These are phyloP conservation scores for Mellivora capensis DNA, from an alignment of 2,113 vertebrate species.

Conservation along the genomic window DNA sequence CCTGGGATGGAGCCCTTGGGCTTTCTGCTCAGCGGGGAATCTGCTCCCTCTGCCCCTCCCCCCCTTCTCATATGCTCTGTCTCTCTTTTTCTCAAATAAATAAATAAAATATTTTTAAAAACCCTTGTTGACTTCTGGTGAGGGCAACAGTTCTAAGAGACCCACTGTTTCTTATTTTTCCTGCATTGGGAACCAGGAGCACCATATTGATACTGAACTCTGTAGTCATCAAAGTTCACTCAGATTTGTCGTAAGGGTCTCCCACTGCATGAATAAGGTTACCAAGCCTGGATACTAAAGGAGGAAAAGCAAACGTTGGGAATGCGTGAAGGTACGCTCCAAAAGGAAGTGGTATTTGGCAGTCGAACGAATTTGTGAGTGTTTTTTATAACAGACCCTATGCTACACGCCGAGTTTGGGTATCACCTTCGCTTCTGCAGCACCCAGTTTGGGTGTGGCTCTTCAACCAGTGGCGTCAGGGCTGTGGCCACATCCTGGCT, in stretches of 20 bases:
- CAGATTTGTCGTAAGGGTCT: too few relatives aligned
- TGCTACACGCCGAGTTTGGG: neutral
- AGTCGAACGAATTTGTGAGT: neutral
- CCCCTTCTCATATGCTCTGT: neutral
- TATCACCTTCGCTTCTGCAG: neutral
- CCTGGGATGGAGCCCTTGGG: neutral
- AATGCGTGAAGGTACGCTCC: neutral
- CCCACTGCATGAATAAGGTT: neutral
- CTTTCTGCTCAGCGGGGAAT: neutral
- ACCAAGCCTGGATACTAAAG: neutral
- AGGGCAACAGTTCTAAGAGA: neutral
- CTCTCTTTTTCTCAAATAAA: neutral
- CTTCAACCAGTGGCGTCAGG: neutral
- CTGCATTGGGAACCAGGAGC: neutral
- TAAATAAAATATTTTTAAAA: neutral
- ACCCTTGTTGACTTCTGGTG: too few relatives aligned
- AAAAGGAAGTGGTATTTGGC: neutral
- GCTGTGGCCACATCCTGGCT: neutral
- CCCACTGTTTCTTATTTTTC: neutral
- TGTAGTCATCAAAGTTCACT: accelerated
- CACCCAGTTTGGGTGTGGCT: neutral
- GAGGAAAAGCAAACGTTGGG: neutral
- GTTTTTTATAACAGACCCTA: neutral
- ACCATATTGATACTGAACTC: neutral
- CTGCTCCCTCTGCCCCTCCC: neutral